Percentiles rank a stretch among this genome's conserved stretches.
These are phyloP conservation scores for Ramphastos sulfuratus DNA, from an alignment of 2,113 vertebrate genomes.

Conservation along the genomic window DNA sequence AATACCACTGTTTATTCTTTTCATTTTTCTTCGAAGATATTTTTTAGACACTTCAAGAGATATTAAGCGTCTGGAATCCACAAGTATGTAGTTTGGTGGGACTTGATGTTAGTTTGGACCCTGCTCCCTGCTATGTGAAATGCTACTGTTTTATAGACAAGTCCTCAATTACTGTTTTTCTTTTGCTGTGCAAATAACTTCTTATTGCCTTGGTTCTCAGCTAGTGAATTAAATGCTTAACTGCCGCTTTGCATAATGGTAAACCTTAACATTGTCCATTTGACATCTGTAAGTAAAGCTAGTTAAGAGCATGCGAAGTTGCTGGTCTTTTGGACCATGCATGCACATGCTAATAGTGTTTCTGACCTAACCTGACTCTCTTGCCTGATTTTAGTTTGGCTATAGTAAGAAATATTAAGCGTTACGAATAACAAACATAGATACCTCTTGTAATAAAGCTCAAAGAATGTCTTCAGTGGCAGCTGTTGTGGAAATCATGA, in stretches of 20 bases:
- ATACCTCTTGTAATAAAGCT: neutral
- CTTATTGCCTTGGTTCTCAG: constrained; percentile 5
- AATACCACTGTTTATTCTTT: constrained; percentile 81
- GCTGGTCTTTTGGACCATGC: neutral
- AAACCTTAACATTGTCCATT: neutral
- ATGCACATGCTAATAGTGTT: neutral
- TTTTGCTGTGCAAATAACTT: constrained; percentile 19
- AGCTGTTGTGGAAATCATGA: neutral
- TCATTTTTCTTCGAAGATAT: constrained; percentile 86
- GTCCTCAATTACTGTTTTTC: neutral
- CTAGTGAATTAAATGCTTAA: neutral
- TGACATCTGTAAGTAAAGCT: neutral
- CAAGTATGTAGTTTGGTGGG: constrained; percentile 76
- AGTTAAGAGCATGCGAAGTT: neutral
- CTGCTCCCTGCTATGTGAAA: neutral
- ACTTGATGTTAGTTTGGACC: neutral
- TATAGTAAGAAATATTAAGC: neutral
- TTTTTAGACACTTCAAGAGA: constrained; percentile 89
- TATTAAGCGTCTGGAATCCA: constrained; percentile 89
- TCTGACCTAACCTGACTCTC: neutral
- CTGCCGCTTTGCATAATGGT: neutral
- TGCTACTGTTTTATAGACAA: neutral
- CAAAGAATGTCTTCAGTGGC: neutral
- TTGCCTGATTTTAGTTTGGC: neutral
- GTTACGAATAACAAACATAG: neutral